A percentile compares a stretch with the other conserved stretches of the same genome.
Evolutionary conservation across 1,140 invertebrate genomes (phyloP).

Genomic region (Rhizoglyphus robini): DNA sequence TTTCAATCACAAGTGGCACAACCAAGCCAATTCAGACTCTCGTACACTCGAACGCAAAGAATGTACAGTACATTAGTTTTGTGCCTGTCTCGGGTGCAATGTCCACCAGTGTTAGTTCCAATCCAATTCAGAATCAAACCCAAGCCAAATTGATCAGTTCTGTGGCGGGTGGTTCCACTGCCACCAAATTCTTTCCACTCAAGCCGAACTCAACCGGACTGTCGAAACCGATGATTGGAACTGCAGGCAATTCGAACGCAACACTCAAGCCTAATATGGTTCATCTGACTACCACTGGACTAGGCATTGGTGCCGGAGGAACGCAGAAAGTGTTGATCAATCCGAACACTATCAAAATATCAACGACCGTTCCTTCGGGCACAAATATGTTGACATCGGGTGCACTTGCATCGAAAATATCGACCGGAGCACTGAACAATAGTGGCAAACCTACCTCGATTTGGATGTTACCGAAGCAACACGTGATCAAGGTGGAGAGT

Average conservation of each 20-base stretch:
- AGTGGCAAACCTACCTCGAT: background rate
- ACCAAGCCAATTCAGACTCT: background rate
- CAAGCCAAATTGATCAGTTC: background rate
- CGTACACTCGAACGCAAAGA: background rate
- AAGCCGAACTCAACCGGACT: too few species aligned
- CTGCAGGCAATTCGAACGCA: background rate
- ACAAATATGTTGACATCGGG: background rate
- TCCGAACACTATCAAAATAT: background rate
- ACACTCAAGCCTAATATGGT: background rate
- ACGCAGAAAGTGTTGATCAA: background rate
- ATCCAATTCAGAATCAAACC: background rate
- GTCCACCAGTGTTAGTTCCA: background rate
- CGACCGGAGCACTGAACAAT: background rate
- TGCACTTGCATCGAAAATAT: background rate
- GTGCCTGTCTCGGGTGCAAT: background rate
- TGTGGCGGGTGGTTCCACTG: background rate
- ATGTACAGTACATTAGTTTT: conserved; percentile 12
- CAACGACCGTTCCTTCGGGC: background rate
- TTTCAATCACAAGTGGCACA: background rate
- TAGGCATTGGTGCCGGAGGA: background rate
- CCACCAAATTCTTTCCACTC: background rate
- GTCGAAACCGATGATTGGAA: background rate
- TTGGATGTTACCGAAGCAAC: conserved; percentile 14
- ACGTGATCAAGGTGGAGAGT: background rate
- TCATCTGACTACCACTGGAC: background rate